Base-by-base conservation (phyloP, 2,113 vertebrate genomes). In the Archilochus colubris region DNA sequence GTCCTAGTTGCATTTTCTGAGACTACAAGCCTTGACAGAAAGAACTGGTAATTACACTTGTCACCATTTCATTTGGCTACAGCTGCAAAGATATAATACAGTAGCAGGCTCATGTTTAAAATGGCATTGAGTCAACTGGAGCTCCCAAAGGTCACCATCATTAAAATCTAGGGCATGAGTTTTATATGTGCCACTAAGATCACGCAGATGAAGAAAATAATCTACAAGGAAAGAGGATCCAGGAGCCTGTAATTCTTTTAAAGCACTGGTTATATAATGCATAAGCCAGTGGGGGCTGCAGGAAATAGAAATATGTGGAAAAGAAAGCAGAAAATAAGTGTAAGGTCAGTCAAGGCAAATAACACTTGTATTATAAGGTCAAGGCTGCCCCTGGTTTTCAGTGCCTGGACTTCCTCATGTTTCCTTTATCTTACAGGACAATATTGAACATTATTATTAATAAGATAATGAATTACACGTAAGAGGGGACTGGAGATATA, bases 161-260 rank as follows among this genome's bases (percentile, higher is more conserved):
- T 92, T 95, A 94, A 95, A 95, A 95, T 94, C 85, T 90, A 68
- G 94, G 85, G 44, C 91, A 88, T 23, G 64, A 95, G 73, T 94
- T 95, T 94, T 95, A 94, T 40, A 64, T 30, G 17, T 86, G 72
- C 90, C 90, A 75, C 73, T 83, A 79, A 91, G 93, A 95, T 83
- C 57, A 72, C 57, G 69, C 53, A 90, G 83, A 95, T 90, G 93
- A 95, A 88, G 82, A 91, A 91, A 95, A 95, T 91, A 95, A 91
- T 90, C 76, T 91, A 64, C 50, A 90, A 64, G 44, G 61, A 86
- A 90, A 61, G 82, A 82, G 76, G 81, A 94, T 95, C 90, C 63
- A 63, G 91, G 58, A 89, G 79, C 53, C 11, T 86, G 59, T 88
- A 91, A 94, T 94, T 95, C 83, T 96, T 88, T 93, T 75, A 90